Evolutionary conservation across 2,888 invertebrate species (phyloP).

Genomic region (Lasiommata megera): DNA sequence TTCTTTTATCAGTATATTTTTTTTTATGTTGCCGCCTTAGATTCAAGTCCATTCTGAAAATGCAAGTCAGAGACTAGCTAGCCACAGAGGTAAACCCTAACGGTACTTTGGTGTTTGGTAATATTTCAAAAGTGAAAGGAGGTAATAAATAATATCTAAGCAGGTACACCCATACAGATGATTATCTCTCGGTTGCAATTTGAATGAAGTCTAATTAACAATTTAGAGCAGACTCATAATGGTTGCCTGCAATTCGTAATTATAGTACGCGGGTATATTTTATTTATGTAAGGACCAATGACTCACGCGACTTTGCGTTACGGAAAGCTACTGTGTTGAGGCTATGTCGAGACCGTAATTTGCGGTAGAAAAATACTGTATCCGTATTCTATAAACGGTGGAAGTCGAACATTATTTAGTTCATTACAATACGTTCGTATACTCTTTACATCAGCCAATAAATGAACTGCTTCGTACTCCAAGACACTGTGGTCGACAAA

Average conservation of each 20-base stretch:
- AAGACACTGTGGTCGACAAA: too few species aligned
- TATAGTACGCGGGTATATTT: background rate
- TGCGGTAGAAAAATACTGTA: too few species aligned
- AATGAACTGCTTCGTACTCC: too few species aligned
- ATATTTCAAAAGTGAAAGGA: slow-evolving; percentile 14
- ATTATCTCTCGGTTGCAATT: background rate
- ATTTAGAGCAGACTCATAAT: background rate
- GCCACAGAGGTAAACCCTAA: background rate
- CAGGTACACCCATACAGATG: background rate
- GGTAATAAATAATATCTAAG: slow-evolving; percentile 6
- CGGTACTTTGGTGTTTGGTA: background rate
- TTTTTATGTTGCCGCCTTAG: too few species aligned
- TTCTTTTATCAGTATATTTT: too few species aligned
- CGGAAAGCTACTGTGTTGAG: background rate
- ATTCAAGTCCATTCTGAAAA: too few species aligned
- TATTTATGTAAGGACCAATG: background rate
- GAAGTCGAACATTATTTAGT: too few species aligned
- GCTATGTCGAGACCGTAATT: too few species aligned
- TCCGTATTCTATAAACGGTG: too few species aligned
- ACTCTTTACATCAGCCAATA: too few species aligned
- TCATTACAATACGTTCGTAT: too few species aligned
- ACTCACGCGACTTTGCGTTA: background rate
- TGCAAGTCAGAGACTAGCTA: too few species aligned
- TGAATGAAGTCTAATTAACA: background rate
- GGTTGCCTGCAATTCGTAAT: background rate